Conservation (phyloP, 2,888 invertebrate genomes). For the Caenorhabditis sp. region DNA sequence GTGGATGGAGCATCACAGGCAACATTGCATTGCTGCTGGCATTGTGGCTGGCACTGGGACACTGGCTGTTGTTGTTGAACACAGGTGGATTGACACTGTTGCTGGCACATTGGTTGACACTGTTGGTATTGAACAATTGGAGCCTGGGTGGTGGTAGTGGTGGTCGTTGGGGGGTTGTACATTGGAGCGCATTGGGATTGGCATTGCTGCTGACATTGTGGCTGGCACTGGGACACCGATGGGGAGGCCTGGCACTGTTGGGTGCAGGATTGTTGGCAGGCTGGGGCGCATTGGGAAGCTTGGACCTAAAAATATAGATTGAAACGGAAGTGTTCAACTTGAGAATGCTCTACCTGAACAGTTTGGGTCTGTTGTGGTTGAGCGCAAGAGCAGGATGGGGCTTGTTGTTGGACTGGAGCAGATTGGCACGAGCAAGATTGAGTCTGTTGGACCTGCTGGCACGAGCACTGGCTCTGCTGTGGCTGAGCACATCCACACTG, state of each 20-base stretch:
- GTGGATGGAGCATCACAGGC: constrained; percentile 60
- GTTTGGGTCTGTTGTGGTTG: constrained; percentile 65
- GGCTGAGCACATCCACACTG: constrained; percentile 72
- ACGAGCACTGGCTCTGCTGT: constrained; percentile 65
- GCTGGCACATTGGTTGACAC: constrained; percentile 69
- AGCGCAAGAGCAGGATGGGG: constrained; percentile 65
- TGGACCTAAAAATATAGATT: constrained; percentile 47
- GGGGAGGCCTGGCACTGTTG: constrained; percentile 66
- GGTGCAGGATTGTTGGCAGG: constrained; percentile 67
- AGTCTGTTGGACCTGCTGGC: constrained; percentile 57
- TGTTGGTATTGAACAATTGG: constrained; percentile 64
- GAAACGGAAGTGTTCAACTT: background rate
- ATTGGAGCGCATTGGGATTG: constrained; percentile 65
- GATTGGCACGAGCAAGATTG: constrained; percentile 72
- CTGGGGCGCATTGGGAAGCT: constrained; percentile 68
- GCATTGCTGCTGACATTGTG: constrained; percentile 70
- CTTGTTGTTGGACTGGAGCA: constrained; percentile 66
- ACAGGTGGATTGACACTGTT: constrained; percentile 63
- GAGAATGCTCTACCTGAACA: constrained; percentile 21
- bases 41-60: constrained; percentile 66
- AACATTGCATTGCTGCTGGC: constrained; percentile 63
- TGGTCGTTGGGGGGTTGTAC: constrained; percentile 52
- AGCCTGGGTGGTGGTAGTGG: constrained; percentile 55
- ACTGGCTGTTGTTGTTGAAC: constrained; percentile 58
- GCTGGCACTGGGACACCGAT: constrained; percentile 65